These are phyloP conservation scores for Lycocorax pyrrhopterus DNA, from an alignment of 2,113 vertebrate genomes.

Conservation along the genomic window DNA sequence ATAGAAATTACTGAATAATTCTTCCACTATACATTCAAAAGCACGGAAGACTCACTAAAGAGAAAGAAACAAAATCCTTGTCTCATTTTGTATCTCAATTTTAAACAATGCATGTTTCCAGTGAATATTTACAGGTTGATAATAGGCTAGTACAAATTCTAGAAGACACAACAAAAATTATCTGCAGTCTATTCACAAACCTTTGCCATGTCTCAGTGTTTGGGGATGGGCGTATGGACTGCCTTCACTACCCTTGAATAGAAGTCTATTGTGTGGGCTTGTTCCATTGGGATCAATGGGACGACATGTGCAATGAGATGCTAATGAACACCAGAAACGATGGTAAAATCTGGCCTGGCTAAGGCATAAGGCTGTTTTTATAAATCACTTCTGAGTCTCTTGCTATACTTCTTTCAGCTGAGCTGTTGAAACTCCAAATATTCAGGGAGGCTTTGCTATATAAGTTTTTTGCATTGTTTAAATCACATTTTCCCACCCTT, in stretches of 20 bases:
- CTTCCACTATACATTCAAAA: background rate
- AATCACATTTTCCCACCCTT: background rate
- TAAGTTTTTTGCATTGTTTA: background rate
- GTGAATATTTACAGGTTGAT: slow-evolving; percentile 41
- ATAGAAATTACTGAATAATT: background rate
- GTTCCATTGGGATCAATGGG: slow-evolving; percentile 62
- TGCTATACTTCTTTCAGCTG: background rate
- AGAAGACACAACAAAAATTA: slow-evolving; percentile 58
- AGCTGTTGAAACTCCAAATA: background rate
- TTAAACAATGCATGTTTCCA: slow-evolving; percentile 7
- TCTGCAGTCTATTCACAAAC: slow-evolving; percentile 57
- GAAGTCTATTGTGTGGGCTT: slow-evolving; percentile 63
- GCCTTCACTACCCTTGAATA: slow-evolving; percentile 54
- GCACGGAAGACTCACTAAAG: background rate
- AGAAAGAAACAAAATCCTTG: background rate
- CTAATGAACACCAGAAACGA: slow-evolving; percentile 56
- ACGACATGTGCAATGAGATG: slow-evolving; percentile 59
- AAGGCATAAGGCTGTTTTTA: background rate
- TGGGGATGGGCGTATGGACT: slow-evolving; percentile 44
- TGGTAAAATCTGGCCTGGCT: slow-evolving; percentile 35
- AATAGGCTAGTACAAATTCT: slow-evolving; percentile 40
- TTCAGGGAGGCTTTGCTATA: background rate
- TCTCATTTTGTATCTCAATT: slow-evolving; percentile 50
- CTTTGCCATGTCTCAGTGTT: slow-evolving; percentile 52
- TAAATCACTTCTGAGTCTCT: background rate